Evolutionary conservation across 2,113 vertebrate genomes (phyloP), one percentile per base, ranked within the genome.

Genomic region (Electrona antarctica): DNA sequence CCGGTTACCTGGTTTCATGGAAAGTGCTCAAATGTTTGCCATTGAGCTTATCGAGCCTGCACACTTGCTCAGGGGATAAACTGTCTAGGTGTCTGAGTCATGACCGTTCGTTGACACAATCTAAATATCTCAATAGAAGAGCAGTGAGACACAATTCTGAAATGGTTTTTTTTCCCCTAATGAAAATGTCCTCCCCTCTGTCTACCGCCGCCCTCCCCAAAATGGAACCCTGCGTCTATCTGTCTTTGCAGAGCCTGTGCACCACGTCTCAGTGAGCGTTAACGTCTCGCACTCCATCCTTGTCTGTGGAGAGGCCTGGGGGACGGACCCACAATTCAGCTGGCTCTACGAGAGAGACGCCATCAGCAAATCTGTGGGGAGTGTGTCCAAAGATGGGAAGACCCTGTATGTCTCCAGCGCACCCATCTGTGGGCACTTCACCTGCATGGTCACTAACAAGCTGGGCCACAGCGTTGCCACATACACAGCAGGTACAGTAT

Each of bases 201-300:
- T 41, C 33, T 41, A 41, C 21, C 21, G 1, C 33, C 33, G 33
- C 33, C 33, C 33, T 41, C 33, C 33, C 33, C 33, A 41, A 41
- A 41, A 41, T 41, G 3, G 33, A 41, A 41, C 33, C 33, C 33
- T 41, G 33, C 33, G 5, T 41, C 33, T 41, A 41, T 41, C 33
- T 41, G 33, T 41, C 33, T 11, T 49, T 46, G 1, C 89, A 93
- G 92, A 88, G 84, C 80, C 86, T 0, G 90, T 93, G 74, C 81
- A 92, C 72, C 92, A 94, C 0, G 92, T 93, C 14, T 90, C 92
- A 0, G 87, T 93, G 77, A 91, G 90, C 78, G 79, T 94, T 80
- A 93, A 94, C n/a, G 52, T 84, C 59, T 92, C 92, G 1, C 88
- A 93, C 80, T 87, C 86, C 6, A 59, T 50, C 45, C 89, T 93